phyloP scores from a whole-genome alignment of 2,113 vertebrate genomes.

The Asarcornis scutulata region DNA sequence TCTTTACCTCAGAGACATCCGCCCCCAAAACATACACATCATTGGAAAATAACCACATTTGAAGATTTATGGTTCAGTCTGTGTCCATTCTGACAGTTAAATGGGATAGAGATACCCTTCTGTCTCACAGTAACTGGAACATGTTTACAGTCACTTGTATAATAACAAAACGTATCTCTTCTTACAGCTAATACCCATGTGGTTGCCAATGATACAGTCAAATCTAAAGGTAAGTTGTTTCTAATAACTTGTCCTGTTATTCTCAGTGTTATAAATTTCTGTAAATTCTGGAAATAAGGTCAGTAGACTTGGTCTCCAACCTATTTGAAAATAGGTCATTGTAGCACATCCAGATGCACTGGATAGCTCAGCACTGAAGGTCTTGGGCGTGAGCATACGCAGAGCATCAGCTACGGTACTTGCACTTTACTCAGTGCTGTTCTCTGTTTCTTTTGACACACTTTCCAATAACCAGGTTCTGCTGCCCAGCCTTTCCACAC shows the following conservation, averaged over 20 bases:
- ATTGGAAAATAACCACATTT: slow-evolving; percentile 3
- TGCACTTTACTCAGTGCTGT: not conserved
- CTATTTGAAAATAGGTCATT: not conserved
- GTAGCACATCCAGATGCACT: not conserved
- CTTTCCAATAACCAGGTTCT: not conserved
- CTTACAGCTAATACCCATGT: slow-evolving; percentile 96
- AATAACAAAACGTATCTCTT: slow-evolving; percentile 53
- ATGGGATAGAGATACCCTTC: not conserved
- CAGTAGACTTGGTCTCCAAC: not conserved
- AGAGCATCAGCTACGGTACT: not conserved
- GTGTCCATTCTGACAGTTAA: not conserved
- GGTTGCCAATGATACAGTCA: slow-evolving; percentile 98
- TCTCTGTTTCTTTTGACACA: not conserved
- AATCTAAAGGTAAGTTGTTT: slow-evolving; percentile 90
- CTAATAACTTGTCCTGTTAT: not conserved
- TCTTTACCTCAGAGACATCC: slow-evolving; percentile 14
- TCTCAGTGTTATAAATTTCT: not conserved
- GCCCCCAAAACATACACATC: not conserved
- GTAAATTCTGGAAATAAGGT: not conserved
- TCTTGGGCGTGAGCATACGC: not conserved
- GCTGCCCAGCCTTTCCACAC: accelerated
- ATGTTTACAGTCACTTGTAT: not conserved
- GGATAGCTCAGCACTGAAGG: not conserved
- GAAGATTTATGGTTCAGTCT: not conserved
- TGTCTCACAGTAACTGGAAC: not conserved